Base-by-base conservation (phyloP, 2,113 vertebrate genomes). In the Heterochromis multidens region DNA sequence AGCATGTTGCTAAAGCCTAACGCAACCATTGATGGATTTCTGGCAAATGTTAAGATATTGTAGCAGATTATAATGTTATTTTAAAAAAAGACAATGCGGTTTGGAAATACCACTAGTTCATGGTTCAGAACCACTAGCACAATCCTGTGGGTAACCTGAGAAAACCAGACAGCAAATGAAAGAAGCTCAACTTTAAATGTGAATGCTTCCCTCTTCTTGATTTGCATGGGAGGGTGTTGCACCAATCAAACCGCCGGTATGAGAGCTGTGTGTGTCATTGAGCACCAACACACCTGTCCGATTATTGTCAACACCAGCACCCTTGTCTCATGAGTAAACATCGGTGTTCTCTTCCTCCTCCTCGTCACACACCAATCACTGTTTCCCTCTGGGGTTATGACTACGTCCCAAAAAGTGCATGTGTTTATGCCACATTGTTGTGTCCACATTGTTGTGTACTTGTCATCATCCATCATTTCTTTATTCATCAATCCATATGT, bases 211-310 rank as follows among this genome's bases (percentile, higher is more conserved):
- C 23, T 91, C 35, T 81, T 84, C 46, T 16, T 43, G 82, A 96
- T 95, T 93, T 95, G 96, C 96, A 96, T 96, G 95, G 43, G 60
- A 88, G 27, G 5, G 83, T 84, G 63, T 89, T 85, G 49, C 85
- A 93, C 79, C 85, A 89, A 88, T 92, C 79, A 60, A 79, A 80
- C 60, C 65, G 33, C 40, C 9, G 10, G n/a, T 56, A 8, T 67
- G 21, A 72, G 33, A 86, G 52, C 43, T n/a, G 7, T 11, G 14
- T 86, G 40, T 43, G 31, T 31, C 87, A 88, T 62, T 80, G 72
- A 86, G 84, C 87, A 93, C 77, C 67, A 49, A 72, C n/a, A 59
- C 60, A 80, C 80, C 79, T 72, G 79, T 93, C 82, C 29, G 72
- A 61, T 94, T 83, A 60, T 59, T 82, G 84, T 52, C 37, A 19